Evolutionary conservation across 2,888 invertebrate species (phyloP), one percentile per base, ranked within the genome.

Genomic region (Girardia tigrina): DNA sequence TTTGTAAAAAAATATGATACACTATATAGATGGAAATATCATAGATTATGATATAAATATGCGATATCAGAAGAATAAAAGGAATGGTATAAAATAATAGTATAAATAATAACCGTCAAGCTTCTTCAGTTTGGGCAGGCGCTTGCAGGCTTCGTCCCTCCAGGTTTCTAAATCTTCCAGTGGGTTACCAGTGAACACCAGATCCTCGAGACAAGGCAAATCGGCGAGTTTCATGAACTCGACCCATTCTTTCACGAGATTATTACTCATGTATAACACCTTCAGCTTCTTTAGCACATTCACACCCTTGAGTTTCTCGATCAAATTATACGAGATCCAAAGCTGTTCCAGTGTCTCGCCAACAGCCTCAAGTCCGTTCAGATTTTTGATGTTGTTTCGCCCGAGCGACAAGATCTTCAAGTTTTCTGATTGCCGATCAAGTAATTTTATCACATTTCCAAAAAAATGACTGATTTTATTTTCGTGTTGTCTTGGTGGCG

Each of bases 321-420:
- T 90, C 42, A 89, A 84, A 83, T 95, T 94, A 82, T 94, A 94
- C 0, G 94, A 94, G 73, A 94, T 89, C 94, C 94, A 95, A 0
- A 95, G 84, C 82, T 95, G 90, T 82, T 93, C 91, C 29, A 95
- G 83, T 0, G 91, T 90, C 20, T 94, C 94, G 0, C 89, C 90
- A 4, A 94, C 86, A 0, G 88, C 88, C 85, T 95, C 94, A 82
- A 95, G 87, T 42, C 94, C 94, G 75, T 90, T 87, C 77, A 94
- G 89, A 0, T 89, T 89, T 85, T 94, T 95, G 0, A 95, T 90
- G 81, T 90, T 90, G 83, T 95, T 95, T 79, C 94, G 87, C 0
- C 91, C 91, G 28, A 95, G 82, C 0, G 92, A 91, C 12, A 95
- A 85, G 75, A 94, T 87, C 81, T 88, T 89, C 75, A 95, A 85